These are phyloP conservation scores for Lepidothrix coronata DNA, from an alignment of 2,113 vertebrate genomes.

Conservation along the genomic window DNA sequence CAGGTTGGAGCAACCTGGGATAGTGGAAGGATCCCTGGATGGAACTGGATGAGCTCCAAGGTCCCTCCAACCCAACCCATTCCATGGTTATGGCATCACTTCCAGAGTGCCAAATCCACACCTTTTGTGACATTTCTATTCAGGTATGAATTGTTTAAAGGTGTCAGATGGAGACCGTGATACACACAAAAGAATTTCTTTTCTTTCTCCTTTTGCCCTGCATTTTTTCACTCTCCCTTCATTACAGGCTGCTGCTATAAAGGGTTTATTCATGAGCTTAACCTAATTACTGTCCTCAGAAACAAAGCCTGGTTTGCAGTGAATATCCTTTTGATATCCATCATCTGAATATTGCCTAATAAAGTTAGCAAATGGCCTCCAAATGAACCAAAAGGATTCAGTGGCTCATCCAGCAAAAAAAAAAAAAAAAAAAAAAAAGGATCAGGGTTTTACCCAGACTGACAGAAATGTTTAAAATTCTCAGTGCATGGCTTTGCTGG, in stretches of 20 bases:
- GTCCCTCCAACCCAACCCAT: neutral
- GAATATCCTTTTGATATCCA: constrained; percentile 46
- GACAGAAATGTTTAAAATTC: neutral
- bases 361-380: constrained; percentile 3
- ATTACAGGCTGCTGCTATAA: neutral
- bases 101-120: accelerated
- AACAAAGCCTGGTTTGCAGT: constrained; percentile 28
- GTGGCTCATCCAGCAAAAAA: neutral
- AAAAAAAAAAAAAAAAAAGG: neutral
- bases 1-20: neutral
- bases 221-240: neutral
- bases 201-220: neutral
- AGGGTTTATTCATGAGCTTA: constrained; percentile 17
- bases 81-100: neutral
- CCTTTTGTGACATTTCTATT: accelerated
- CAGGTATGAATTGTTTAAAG: neutral
- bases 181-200: neutral
- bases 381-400: neutral
- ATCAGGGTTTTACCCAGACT: neutral
- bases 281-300: constrained; percentile 47
- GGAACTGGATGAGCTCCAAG: accelerated
- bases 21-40: neutral
- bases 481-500: neutral
- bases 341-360: constrained; percentile 12
- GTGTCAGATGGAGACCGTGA: neutral